Evolutionary conservation across 2,888 invertebrate genomes (phyloP).

Genomic region (Nycteola revayana): DNA sequence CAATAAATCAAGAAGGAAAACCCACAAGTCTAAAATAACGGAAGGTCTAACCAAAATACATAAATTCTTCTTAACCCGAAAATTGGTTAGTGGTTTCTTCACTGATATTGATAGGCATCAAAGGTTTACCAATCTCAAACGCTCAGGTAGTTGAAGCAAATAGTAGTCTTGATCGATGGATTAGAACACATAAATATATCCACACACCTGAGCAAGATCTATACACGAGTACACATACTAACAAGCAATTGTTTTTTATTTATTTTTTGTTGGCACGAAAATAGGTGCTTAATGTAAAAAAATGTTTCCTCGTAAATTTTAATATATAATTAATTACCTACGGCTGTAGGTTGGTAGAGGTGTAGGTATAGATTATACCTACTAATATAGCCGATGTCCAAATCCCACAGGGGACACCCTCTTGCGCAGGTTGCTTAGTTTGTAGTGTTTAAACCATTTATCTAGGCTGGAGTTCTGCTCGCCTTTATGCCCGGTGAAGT

Average conservation of each 20-base stretch:
- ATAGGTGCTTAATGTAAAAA: too few species aligned
- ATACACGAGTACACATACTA: slow-evolving; percentile 17
- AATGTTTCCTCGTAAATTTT: too few species aligned
- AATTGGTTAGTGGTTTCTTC: slow-evolving; percentile 22
- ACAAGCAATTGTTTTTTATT: slow-evolving; percentile 7
- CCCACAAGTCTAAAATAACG: slow-evolving; percentile 13
- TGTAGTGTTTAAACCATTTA: too few species aligned
- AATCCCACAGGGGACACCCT: too few species aligned
- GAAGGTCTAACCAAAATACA: slow-evolving; percentile 17
- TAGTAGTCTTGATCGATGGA: slow-evolving; percentile 32
- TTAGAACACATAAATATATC: slow-evolving; percentile 31
- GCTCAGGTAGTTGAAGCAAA: slow-evolving; percentile 21
- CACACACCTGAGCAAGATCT: slow-evolving; percentile 8
- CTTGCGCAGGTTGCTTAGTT: too few species aligned
- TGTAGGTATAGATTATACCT: too few species aligned
- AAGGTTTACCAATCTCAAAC: slow-evolving; percentile 20
- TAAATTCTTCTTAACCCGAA: slow-evolving; percentile 32
- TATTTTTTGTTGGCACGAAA: too few species aligned
- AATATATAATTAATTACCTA: too few species aligned
- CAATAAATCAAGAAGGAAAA: slow-evolving; percentile 18
- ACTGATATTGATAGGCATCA: slow-evolving; percentile 38
- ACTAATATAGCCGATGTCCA: too few species aligned
- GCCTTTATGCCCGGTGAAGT: too few species aligned
- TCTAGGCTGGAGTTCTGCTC: too few species aligned
- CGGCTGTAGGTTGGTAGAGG: too few species aligned